Evolutionary conservation across 2,888 invertebrate genomes (phyloP).

Genomic region (Drosophila mimetica): DNA sequence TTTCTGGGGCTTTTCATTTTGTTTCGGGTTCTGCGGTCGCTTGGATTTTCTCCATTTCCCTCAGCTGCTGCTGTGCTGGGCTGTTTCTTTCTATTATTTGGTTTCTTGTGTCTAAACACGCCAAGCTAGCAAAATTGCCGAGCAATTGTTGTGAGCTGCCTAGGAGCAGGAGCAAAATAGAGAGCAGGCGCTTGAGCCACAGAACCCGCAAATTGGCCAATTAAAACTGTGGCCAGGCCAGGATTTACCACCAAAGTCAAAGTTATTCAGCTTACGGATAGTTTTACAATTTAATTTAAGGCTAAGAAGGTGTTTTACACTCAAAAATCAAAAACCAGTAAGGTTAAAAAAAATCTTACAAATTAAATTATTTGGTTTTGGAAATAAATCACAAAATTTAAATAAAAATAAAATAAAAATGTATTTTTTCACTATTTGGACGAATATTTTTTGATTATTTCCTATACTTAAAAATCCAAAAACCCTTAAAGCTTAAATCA

Average conservation of each 20-base stretch:
- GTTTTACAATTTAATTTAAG: constrained; percentile 33
- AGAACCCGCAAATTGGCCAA: constrained; percentile 65
- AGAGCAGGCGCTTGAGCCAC: constrained; percentile 27
- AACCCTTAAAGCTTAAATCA: too few relatives aligned
- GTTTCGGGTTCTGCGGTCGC: constrained; percentile 41
- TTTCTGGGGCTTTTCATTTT: constrained; percentile 52
- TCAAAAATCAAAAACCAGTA: not conserved
- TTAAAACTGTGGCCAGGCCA: constrained; percentile 56
- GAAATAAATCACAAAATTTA: too few relatives aligned
- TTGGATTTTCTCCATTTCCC: constrained; percentile 36
- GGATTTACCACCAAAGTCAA: constrained; percentile 25
- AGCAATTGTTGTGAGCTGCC: constrained; percentile 55
- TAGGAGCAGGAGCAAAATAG: constrained; percentile 21
- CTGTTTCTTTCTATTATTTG: constrained; percentile 39
- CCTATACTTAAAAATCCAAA: too few relatives aligned
- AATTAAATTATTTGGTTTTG: too few relatives aligned
- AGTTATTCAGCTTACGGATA: constrained; percentile 14
- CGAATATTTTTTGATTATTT: too few relatives aligned
- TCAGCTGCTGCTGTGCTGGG: not conserved
- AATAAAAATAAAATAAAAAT: too few relatives aligned
- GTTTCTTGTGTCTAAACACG: constrained; percentile 63
- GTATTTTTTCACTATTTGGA: too few relatives aligned
- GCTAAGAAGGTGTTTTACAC: not conserved
- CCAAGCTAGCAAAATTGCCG: constrained; percentile 63
- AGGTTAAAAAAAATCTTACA: too few relatives aligned